Conservation (phyloP, 2,797 vertebrate species). For the Pseudochromis fuscus region DNA sequence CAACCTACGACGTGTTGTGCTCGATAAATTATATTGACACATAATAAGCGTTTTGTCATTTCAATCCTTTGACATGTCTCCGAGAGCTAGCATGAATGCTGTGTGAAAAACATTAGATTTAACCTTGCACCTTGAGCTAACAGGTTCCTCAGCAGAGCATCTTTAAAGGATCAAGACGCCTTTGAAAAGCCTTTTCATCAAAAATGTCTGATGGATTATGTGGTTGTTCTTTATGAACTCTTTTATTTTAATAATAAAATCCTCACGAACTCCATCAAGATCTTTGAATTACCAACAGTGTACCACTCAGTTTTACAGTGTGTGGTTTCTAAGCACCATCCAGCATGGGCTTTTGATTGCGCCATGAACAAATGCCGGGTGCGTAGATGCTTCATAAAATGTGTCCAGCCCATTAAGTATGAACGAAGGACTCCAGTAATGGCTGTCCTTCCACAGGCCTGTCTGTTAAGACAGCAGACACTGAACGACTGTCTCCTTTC, state of each 20-base stretch:
- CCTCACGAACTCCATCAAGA: not conserved
- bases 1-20: slow-evolving; percentile 1
- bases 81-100: not conserved
- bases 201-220: not conserved
- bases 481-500: slow-evolving; percentile 52
- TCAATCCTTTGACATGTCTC: not conserved
- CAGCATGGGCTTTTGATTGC: slow-evolving; percentile 50
- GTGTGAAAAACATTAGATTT: not conserved
- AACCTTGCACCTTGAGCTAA: slow-evolving; percentile 1
- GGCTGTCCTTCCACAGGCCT: slow-evolving; percentile 60
- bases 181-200: slow-evolving; percentile 16
- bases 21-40: slow-evolving; percentile 13
- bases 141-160: not conserved
- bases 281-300: not conserved
- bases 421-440: slow-evolving; percentile 56
- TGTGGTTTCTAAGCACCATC: slow-evolving; percentile 48
- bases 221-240: not conserved
- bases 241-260: not conserved
- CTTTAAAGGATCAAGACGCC: slow-evolving; percentile 13
- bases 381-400: slow-evolving; percentile 71
- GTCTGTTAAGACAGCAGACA: slow-evolving; percentile 51
- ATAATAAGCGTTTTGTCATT: not conserved
- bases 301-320: not conserved
- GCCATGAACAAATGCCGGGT: slow-evolving; percentile 45
- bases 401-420: slow-evolving; percentile 68